These are phyloP conservation scores for Athetis lepigone DNA, from an alignment of 2,888 invertebrate genomes.

Conservation along the genomic window DNA sequence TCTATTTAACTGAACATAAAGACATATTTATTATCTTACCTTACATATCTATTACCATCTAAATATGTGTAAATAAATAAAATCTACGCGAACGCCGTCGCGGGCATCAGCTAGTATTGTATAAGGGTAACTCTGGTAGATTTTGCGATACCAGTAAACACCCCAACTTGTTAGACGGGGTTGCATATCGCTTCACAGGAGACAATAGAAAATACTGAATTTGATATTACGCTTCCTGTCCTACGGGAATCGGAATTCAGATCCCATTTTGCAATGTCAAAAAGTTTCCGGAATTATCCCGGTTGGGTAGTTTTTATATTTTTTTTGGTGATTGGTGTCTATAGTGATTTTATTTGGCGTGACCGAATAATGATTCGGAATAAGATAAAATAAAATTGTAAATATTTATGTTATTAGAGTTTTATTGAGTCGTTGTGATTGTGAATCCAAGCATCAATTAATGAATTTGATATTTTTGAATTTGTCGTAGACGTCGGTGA, in stretches of 20 bases:
- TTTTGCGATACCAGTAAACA: constrained; percentile 50
- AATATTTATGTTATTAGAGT: neutral
- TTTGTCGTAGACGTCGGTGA: too few species aligned
- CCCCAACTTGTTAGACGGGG: constrained; percentile 62
- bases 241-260: constrained; percentile 23
- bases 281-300: constrained; percentile 45
- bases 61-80: too few species aligned
- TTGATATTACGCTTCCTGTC: constrained; percentile 57
- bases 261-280: constrained; percentile 53
- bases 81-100: too few species aligned
- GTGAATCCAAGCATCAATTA: too few species aligned
- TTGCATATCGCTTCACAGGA: constrained; percentile 51
- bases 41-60: too few species aligned
- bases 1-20: too few species aligned
- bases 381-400: neutral
- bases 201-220: constrained; percentile 65
- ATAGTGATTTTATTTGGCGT: constrained; percentile 16
- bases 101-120: too few species aligned
- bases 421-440: too few species aligned
- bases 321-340: constrained; percentile 19
- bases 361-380: neutral
- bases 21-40: too few species aligned
- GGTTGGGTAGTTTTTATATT: constrained; percentile 32
- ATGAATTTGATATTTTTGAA: too few species aligned
- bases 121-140: constrained; percentile 66